These are phyloP conservation scores for Anas bahamensis DNA, from an alignment of 2,797 vertebrate genomes.

Conservation along the genomic window DNA sequence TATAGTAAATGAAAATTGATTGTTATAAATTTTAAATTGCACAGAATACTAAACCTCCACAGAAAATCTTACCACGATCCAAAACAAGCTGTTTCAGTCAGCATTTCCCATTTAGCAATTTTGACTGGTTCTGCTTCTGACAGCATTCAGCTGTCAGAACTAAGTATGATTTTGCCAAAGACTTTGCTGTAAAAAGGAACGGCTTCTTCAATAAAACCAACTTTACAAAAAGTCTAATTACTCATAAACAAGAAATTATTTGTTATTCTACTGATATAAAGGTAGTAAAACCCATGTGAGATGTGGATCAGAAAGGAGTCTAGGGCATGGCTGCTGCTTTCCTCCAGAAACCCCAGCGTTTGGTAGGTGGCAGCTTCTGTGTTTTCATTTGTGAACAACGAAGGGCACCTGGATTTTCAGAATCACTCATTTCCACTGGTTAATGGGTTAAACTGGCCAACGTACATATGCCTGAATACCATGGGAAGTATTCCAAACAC, in stretches of 20 bases:
- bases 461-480: background rate
- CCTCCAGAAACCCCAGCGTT: rapidly evolving
- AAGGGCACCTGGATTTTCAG: background rate
- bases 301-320: background rate
- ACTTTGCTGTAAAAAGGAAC: background rate
- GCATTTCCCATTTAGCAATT: background rate
- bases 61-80: background rate
- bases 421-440: background rate
- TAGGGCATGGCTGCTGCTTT: background rate
- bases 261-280: background rate
- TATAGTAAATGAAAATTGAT: background rate
- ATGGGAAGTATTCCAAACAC: background rate
- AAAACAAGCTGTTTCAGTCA: background rate
- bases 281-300: background rate
- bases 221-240: background rate
- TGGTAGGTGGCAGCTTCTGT: background rate
- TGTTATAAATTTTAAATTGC: background rate
- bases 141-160: background rate
- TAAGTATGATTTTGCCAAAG: background rate
- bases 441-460: background rate
- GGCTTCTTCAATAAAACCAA: background rate
- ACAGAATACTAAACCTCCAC: background rate
- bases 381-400: background rate
- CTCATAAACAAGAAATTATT: background rate
- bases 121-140: background rate